Base-by-base conservation (phyloP, 2,888 invertebrate genomes). In the Isotomurus palustris region DNA sequence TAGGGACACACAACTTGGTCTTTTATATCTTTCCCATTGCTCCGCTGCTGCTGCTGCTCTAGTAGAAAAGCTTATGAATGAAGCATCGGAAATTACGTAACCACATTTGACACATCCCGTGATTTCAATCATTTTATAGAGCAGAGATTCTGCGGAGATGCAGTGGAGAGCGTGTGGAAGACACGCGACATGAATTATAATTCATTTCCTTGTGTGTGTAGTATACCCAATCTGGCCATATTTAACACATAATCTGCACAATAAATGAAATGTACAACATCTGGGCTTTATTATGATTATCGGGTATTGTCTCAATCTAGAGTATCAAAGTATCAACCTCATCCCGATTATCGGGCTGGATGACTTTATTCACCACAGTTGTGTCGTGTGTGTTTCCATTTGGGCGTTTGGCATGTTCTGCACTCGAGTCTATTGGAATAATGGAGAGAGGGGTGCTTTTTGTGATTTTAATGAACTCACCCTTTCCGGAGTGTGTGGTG, bases 331-430 rank as follows among this genome's bases (percentile, higher is more conserved):
- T 38, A n/a, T 17, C 38, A 17, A 19, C 6, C 14, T 38, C 19
- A 38, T 38, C 8, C 4, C 24, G 10, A 43, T 43, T 43, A 43
- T 43, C 21, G 3, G 43, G 43, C 22, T 24, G 24, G 43, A 43
- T 43, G 24, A 24, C 24, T 24, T 19, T 12, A 22, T 22, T 43
- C 43, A 43, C 21, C 10, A n/a, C n/a, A n/a, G n/a, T n/a, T n/a
- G n/a, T 21, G 19, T 12, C 21, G 21, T 43, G 10, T 43, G 22
- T 22, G 22, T 43, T 21, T 22, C 22, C 22, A 22, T 43, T 25
- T 22, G 25, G 50, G 50, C 50, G 50, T 38, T 50, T 50, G 36
- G 50, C 50, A 50, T 50, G 50, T 50, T 38, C n/a, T n/a, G n/a
- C n/a, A n/a, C n/a, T n/a, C n/a, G n/a, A n/a, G n/a, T n/a, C n/a